Base-by-base conservation (phyloP, 2,797 vertebrate genomes). In the Bovichtus variegatus region DNA sequence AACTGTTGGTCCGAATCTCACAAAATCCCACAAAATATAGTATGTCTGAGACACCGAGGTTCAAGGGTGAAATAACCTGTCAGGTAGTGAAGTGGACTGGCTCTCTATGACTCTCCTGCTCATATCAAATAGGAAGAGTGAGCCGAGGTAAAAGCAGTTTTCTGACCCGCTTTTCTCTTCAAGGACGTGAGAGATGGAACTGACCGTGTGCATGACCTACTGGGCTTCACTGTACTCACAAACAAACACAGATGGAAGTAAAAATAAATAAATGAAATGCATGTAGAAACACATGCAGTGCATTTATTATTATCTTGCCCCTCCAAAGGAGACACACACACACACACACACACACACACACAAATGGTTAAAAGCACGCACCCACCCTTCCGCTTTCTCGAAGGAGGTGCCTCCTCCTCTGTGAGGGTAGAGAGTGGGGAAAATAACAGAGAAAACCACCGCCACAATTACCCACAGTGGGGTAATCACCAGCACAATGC, bases 401-500 rank as follows among this genome's bases (percentile, higher is more conserved):
- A 41, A 71, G 79, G 86, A 88, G 65, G 62, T 44, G 73, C 71
- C 83, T 81, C 66, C 67, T 76, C 73, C 66, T 83, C 81, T 83
- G 64, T 61, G 23, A 77, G 83, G 82, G 78, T 59, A 81, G 82
- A 82, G 65, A 85, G 82, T 81, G 86, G 74, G 84, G 86, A 90
- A 97, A 97, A 97, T 96, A 96, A 97, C 96, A 91, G 94, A 93
- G 96, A 91, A 84, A 90, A 81, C 81, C 62, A 59, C 85, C 78
- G 47, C 94, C 83, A 92, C 97, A 97, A 97, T 98, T 96, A 97
- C 95, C 93, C 95, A 97, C 95, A 95, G 95, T 94, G 96, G 93
- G 93, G 96, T 97, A 97, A 97, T 97, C 96, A 97, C 91, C 89
- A 92, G 94, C 96, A 96, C 96, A 96, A 96, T 95, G 95, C 96